Conservation (phyloP, 2,113 vertebrate species). For the Cavia porcellus region DNA sequence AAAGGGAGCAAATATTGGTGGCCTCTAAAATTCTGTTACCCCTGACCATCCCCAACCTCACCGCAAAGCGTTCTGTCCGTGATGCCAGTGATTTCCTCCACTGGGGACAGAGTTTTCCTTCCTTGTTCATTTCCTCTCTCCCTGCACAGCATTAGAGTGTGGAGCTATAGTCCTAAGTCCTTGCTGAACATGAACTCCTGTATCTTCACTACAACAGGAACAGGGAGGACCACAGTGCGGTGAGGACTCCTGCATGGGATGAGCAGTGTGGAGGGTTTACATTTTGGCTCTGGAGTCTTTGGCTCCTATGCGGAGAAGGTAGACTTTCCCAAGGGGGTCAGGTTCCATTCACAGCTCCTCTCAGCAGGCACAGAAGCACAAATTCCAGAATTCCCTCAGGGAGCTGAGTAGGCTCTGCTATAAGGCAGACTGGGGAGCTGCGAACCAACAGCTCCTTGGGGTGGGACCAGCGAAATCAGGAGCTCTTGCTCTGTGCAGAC, state of each 20-base stretch:
- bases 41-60: too few species aligned
- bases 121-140: neutral
- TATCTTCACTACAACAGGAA: neutral
- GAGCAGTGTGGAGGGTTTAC: neutral
- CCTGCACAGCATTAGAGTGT: neutral
- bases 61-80: too few species aligned
- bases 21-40: too few species aligned
- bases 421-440: too few species aligned
- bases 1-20: too few species aligned
- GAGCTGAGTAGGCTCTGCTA: neutral
- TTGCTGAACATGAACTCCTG: neutral
- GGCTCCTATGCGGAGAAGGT: neutral
- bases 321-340: neutral
- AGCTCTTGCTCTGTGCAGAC: too few species aligned
- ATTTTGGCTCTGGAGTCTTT: neutral
- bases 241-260: too few species aligned
- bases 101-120: neutral
- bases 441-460: too few species aligned
- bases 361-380: neutral
- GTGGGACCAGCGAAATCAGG: too few species aligned
- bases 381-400: neutral
- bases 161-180: constrained; percentile 21
- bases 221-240: too few species aligned
- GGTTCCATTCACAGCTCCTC: too few species aligned
- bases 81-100: fast-evolving